Evolutionary conservation across 2,113 vertebrate species (phyloP).

Genomic region (Lontra canadensis): DNA sequence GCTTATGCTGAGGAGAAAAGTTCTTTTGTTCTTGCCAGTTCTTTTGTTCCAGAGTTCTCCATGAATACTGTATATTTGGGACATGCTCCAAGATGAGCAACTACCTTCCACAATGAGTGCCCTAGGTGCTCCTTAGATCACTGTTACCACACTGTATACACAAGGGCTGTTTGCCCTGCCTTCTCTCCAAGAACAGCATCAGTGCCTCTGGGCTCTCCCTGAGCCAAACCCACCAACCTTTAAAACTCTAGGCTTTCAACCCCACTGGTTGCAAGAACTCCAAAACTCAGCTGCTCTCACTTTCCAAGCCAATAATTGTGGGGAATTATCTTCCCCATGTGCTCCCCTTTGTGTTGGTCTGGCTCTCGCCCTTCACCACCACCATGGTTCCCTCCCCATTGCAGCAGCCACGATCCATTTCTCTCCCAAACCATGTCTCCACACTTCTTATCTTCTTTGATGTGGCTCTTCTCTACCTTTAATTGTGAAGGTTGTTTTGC

Average conservation of each 20-base stretch:
- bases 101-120: neutral
- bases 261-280: neutral
- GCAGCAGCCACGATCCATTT: neutral
- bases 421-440: neutral
- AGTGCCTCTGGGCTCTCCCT: neutral
- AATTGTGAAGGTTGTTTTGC: neutral
- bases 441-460: neutral
- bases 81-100: neutral
- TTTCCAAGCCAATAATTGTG: neutral
- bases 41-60: neutral
- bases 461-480: neutral
- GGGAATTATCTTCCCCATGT: neutral
- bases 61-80: neutral
- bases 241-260: neutral
- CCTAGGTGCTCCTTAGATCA: neutral
- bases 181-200: neutral
- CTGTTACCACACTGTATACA: neutral
- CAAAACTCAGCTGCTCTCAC: neutral
- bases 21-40: neutral
- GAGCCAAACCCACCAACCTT: neutral
- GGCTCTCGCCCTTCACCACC: neutral
- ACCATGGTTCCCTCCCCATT: neutral
- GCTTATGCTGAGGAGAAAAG: neutral
- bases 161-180: neutral
- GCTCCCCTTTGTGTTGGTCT: neutral